Conservation (phyloP, 2,888 invertebrate species). For the Xylocampa areola region DNA sequence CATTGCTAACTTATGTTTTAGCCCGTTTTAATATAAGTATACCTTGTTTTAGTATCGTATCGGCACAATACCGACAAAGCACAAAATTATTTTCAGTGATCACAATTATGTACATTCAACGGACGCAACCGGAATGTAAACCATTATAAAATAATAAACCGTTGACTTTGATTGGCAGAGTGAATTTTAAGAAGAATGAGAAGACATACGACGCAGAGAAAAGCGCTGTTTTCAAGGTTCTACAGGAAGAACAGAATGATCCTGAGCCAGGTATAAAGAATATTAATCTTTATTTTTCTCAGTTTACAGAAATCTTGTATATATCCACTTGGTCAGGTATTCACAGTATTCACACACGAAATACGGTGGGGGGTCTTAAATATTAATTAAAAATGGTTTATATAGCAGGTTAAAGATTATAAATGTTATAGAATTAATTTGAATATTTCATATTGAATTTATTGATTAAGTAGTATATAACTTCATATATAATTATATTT, state of each 20-base stretch:
- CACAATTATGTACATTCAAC: too few relatives aligned
- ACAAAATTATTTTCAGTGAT: too few relatives aligned
- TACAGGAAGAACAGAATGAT: constrained; percentile 96
- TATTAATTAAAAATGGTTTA: too few relatives aligned
- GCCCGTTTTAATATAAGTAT: constrained; percentile 6
- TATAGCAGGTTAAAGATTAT: too few relatives aligned
- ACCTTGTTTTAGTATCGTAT: neutral
- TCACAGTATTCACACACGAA: neutral
- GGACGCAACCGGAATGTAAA: too few relatives aligned
- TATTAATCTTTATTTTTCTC: constrained; percentile 8
- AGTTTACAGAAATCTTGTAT: constrained; percentile 4
- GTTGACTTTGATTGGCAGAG: constrained; percentile 88
- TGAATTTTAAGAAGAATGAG: constrained; percentile 98
- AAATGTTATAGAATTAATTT: too few relatives aligned
- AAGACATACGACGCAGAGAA: constrained; percentile 96
- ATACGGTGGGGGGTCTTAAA: too few relatives aligned
- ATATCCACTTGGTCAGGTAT: constrained; percentile 3
- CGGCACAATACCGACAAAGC: too few relatives aligned
- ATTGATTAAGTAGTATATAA: too few relatives aligned
- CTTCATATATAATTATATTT: too few relatives aligned
- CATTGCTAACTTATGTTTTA: constrained; percentile 51
- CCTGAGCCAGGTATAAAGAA: constrained; percentile 92
- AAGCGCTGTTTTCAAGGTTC: constrained; percentile 97
- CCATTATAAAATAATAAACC: constrained; percentile 7
- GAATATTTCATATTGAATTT: too few relatives aligned